Base-by-base conservation (phyloP, 2,888 invertebrate genomes). In the Apotomis turbidana region DNA sequence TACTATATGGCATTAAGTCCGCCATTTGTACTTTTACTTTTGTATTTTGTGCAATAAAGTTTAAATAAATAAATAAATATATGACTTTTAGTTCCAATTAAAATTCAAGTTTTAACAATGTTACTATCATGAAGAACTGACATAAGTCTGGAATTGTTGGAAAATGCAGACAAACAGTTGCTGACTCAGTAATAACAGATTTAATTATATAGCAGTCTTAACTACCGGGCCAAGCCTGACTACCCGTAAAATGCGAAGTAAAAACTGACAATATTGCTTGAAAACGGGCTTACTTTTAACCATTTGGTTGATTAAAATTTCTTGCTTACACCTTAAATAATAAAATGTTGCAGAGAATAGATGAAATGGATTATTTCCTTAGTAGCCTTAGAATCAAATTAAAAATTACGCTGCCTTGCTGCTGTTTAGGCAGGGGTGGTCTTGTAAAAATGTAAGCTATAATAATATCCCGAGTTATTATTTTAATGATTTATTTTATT, bases 151-250 rank as follows among this genome's bases (percentile, higher is more conserved):
- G n/a, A 27, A 27, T 27, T 27, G 27, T 27, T 27, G 0, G 27
- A 27, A 52, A 52, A 64, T 46, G 55, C 46, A n/a, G 46, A n/a
- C 27, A 44, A 64, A 66, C 57, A 66, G 66, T 57, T 55, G 55
- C 66, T 36, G 66, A 55, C 66, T 36, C n/a, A 27, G 66, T 36
- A 46, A 66, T 66, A 57, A 27, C 55, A 57, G 46, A 66, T 66
- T 66, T 57, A 66, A 66, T 66, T 66, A 66, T 46, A 44, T 44
- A 57, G 27, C 55, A 46, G 36, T 36, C 36, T 66, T 66, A 27
- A 66, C 66, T 66, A 55, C 10, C 36, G 27, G 54, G n/a, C 44
- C 57, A 57, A 44, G 12, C 55, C 64, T 46, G 27, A 55, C 44
- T 57, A 4, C 27, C 57, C 66, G 36, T 66, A 57, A 66, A 66